Evolutionary conservation across 2,888 invertebrate species (phyloP).

Genomic region (Drosophila neutralis): DNA sequence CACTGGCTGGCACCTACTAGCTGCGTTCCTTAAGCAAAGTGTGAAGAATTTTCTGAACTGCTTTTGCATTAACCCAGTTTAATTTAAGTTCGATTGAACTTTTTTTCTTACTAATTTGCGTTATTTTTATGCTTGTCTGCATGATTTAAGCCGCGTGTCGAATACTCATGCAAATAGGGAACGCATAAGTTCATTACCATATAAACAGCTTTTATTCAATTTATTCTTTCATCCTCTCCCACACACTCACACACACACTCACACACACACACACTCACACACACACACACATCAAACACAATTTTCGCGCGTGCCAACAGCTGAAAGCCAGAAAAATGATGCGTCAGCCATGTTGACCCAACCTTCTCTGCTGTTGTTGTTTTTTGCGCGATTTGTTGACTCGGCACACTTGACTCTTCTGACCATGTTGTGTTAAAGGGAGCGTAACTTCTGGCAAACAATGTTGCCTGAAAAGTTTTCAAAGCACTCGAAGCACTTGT

Average conservation of each 20-base stretch:
- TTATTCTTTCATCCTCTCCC: slow-evolving; percentile 8
- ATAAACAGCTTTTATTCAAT: slow-evolving; percentile 61
- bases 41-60: neutral
- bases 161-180: slow-evolving; percentile 58
- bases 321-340: slow-evolving; percentile 23
- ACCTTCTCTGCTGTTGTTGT: slow-evolving; percentile 7
- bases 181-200: slow-evolving; percentile 62
- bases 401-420: slow-evolving; percentile 35
- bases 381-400: slow-evolving; percentile 15
- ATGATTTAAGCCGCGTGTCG: slow-evolving; percentile 7
- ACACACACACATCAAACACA: slow-evolving; percentile 3
- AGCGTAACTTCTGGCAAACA: slow-evolving; percentile 51
- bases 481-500: slow-evolving; percentile 22
- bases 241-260: neutral
- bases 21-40: slow-evolving; percentile 27
- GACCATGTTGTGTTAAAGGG: slow-evolving; percentile 45
- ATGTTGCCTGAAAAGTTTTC: slow-evolving; percentile 45
- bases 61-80: slow-evolving; percentile 4
- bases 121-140: neutral
- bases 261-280: too few species aligned
- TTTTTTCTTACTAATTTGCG: neutral
- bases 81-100: neutral
- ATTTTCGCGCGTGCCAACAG: slow-evolving; percentile 58
- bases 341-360: slow-evolving; percentile 30
- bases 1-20: neutral